Conservation (phyloP, 2,797 vertebrate species). For the Periparus ater region DNA sequence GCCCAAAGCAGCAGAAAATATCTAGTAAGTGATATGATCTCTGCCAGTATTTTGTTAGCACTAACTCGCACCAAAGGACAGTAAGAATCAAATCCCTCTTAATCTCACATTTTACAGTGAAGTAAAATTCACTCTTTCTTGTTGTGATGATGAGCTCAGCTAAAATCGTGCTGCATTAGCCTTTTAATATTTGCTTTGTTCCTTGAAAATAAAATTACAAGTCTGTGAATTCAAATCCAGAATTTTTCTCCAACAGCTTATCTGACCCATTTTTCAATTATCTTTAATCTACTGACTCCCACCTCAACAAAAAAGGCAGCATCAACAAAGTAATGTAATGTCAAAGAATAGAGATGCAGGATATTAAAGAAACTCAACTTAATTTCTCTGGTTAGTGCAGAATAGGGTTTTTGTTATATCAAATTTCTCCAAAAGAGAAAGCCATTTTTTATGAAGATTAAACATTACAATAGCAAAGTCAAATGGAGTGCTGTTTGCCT, state of each 20-base stretch:
- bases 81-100: background rate
- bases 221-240: background rate
- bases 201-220: background rate
- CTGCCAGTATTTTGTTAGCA: background rate
- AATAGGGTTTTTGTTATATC: background rate
- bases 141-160: background rate
- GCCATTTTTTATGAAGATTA: background rate
- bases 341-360: background rate
- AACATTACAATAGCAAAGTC: background rate
- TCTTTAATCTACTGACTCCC: background rate
- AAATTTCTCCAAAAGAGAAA: background rate
- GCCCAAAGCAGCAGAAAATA: background rate
- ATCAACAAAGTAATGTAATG: background rate
- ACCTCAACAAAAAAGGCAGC: background rate
- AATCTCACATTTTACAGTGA: background rate
- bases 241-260: background rate
- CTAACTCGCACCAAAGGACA: background rate
- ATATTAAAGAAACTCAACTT: background rate
- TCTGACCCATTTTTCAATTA: background rate
- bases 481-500: background rate
- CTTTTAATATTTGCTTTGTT: background rate
- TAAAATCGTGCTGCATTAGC: background rate
- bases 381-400: background rate
- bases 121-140: background rate
- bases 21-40: background rate